These are phyloP conservation scores for Temnothorax rugatulus DNA, from an alignment of 2,888 invertebrate species.

Conservation along the genomic window DNA sequence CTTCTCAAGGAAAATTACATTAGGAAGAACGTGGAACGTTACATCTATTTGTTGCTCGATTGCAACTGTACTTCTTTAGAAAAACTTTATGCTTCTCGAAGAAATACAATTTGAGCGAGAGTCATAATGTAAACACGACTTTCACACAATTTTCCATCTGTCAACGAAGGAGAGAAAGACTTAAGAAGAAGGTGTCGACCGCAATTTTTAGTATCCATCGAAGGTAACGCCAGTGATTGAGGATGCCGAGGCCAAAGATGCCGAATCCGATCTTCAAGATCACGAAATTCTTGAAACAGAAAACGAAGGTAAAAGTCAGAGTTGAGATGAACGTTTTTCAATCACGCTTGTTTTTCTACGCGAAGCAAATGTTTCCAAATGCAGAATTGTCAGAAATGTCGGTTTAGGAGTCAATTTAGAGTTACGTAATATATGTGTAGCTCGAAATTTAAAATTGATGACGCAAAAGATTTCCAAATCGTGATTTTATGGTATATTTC, in stretches of 20 bases:
- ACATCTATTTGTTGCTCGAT: not conserved
- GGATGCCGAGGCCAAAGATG: conserved; percentile 86
- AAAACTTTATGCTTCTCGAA: not conserved
- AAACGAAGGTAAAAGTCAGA: conserved; percentile 85
- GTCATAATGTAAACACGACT: conserved; percentile 28
- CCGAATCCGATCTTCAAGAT: conserved; percentile 85
- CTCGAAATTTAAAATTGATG: not conserved
- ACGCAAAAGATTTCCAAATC: not conserved
- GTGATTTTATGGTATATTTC: not conserved
- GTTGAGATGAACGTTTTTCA: not conserved
- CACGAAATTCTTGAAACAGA: conserved; percentile 86
- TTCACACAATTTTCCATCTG: not conserved
- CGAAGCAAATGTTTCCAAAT: not conserved
- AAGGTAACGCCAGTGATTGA: conserved; percentile 29
- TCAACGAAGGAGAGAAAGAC: not conserved
- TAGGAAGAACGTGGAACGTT: not conserved
- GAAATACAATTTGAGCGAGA: not conserved
- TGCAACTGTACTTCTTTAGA: not conserved
- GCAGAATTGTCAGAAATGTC: conserved; percentile 4
- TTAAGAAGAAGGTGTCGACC: not conserved
- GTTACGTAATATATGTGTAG: conserved; percentile 7
- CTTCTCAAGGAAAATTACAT: not conserved
- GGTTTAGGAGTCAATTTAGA: not conserved
- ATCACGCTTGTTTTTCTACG: not conserved
- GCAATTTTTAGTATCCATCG: conserved; percentile 19